Conservation (phyloP, 1,140 invertebrate species). For the Rhyacophila brunnea region DNA sequence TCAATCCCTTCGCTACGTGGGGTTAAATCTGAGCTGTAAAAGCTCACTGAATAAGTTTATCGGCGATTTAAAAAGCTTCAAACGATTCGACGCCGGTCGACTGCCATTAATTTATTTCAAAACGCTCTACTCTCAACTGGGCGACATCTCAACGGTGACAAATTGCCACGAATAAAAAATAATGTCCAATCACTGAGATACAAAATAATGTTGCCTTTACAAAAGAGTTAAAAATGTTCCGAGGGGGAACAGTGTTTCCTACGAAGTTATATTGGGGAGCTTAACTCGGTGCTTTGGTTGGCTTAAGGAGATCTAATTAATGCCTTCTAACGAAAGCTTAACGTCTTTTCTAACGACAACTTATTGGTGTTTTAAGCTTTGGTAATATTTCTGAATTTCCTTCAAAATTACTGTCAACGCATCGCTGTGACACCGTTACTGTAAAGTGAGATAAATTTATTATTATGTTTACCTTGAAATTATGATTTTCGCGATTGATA, state of each 20-base stretch:
- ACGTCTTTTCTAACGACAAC: no score
- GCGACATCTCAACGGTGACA: slow-evolving; percentile 17
- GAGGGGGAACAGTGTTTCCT: slow-evolving; percentile 4
- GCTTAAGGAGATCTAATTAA: no score
- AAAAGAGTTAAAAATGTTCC: slow-evolving; percentile 19
- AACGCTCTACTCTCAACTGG: slow-evolving; percentile 12
- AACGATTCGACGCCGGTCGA: slow-evolving; percentile 6
- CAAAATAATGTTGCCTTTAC: slow-evolving; percentile 12
- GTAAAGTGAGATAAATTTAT: no score
- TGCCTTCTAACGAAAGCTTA: no score
- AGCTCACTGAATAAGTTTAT: neutral
- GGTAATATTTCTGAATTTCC: no score
- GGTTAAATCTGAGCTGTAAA: neutral
- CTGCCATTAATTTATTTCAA: slow-evolving; percentile 31
- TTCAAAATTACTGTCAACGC: no score
- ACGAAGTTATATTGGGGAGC: neutral
- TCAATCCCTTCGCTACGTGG: neutral
- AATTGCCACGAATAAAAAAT: slow-evolving; percentile 27
- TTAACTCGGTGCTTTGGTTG: neutral
- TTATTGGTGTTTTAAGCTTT: no score
- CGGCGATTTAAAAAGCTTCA: slow-evolving; percentile 6
- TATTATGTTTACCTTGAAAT: no score
- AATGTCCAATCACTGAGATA: slow-evolving; percentile 30
- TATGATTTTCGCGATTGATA: no score
- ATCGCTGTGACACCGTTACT: no score